Percentiles rank a stretch among this genome's conserved stretches.
Conservation (phyloP, 1,140 invertebrate species). For the Gryllus bimaculatus region DNA sequence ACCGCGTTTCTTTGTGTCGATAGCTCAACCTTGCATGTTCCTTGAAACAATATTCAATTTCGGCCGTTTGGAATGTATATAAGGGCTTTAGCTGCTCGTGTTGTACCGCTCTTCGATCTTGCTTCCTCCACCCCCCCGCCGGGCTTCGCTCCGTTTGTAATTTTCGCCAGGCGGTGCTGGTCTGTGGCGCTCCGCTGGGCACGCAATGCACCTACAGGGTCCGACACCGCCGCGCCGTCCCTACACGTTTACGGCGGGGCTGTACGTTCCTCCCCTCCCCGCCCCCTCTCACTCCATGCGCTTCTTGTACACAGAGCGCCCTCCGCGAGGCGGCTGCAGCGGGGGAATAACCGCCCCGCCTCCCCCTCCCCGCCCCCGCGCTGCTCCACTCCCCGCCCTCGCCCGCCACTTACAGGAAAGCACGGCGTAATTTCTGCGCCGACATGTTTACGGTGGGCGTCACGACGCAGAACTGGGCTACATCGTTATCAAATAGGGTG, state of each 20-base stretch:
- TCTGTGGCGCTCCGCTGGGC: too few species aligned
- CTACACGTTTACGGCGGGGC: neutral
- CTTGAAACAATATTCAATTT: conserved; percentile 6
- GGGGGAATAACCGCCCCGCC: neutral
- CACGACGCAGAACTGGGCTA: neutral
- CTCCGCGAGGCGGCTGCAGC: neutral
- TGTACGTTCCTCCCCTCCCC: neutral
- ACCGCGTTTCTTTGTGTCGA: neutral
- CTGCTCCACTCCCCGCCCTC: neutral
- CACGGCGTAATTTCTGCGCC: neutral
- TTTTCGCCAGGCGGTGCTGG: too few species aligned
- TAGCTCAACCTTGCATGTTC: neutral
- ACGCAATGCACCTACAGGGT: too few species aligned
- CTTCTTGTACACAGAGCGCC: neutral
- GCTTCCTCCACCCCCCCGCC: neutral
- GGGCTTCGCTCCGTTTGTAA: neutral
- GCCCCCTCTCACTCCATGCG: neutral
- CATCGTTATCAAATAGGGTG: conserved; percentile 1
- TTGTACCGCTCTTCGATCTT: neutral
- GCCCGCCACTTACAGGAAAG: neutral
- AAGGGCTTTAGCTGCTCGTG: neutral
- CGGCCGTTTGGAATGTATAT: neutral
- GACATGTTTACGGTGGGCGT: neutral
- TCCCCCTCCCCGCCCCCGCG: too few species aligned
- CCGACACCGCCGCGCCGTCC: neutral